Base-by-base conservation (phyloP, 2,888 invertebrate species). In the Aquatica leii region DNA sequence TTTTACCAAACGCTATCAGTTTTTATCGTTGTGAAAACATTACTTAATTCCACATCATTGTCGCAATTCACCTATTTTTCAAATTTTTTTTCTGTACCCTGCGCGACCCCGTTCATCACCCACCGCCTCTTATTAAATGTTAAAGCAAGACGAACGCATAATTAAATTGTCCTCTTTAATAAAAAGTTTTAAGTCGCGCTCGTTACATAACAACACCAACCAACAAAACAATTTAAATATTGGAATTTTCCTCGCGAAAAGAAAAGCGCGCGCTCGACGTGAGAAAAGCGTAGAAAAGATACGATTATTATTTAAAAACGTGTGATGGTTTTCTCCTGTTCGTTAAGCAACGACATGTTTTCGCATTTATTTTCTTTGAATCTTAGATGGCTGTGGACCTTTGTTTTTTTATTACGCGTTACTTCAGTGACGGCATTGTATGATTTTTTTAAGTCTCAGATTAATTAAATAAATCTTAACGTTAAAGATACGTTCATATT, bases 11-110 rank as follows among this genome's bases (percentile, higher is more conserved):
- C 35, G 53, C 43, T 69, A 66, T 67, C 69, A 65, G 62, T 65
- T 64, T 66, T 68, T 69, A 69, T 69, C 69, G 53, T 49, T 63
- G 60, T 61, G 59, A 67, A 66, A 67, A 67, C 62, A 65, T 51
- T 53, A 37, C 37, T 31, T 50, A 50, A 50, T 34, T 31, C 50
- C 11, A 21, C 18, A 2, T 49, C 24, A 12, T 49, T 49, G 21
- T 49, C 12, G 12, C n/a, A n/a, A n/a, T n/a, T n/a, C n/a, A n/a
- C n/a, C n/a, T n/a, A 12, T 18, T 49, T 17, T 49, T 49, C 24
- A 49, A 49, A n/a, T n/a, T n/a, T n/a, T 49, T 49, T 18, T 24
- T 24, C 24, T 24, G 6, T 4, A 24, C 24, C 24, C 24, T 6
- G 6, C 24, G 4, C 24, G 4, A 24, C 24, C 24, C 24, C 24